Base-by-base conservation (phyloP, 2,113 vertebrate genomes). In the Ciconia stormi region DNA sequence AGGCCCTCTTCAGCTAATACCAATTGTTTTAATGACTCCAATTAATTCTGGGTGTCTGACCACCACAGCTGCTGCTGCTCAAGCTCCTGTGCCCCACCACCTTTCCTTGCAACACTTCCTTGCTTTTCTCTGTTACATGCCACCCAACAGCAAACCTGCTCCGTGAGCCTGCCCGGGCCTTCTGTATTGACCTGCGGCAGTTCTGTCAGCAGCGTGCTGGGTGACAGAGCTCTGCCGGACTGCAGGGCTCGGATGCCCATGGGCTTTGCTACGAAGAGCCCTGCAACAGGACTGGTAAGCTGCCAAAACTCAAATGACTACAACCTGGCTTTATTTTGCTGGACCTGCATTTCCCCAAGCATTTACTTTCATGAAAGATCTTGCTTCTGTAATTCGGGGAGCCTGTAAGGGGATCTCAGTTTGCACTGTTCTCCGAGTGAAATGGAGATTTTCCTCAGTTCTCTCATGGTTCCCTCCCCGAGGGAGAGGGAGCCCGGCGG, bases 181-280 rank as follows among this genome's bases (percentile, higher is more conserved):
- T 18, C 49, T 2, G 8, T 4, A 2, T 0, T 0, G 21, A 27
- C 2, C 14, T 5, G 55, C 20, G 9, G 4, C 2, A 0, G 3
- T 7, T 47, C 3, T 16, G 17, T 2, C 50, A 30, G 27, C 17
- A 11, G 2, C 7, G 13, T 16, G 50, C 61, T 6, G 30, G 47
- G 17, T 5, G 32, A 6, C 36, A 10, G 34, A 27, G 50, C 30
- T 27, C 72, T 56, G 63, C 80, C 63, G 18, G 55, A 9, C 73
- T 18, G 63, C n/a, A 16, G 46, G 26, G 29, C 27, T 32, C 34
- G 11, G 52, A 7, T 9, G 25, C 63, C 56, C 11, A 0, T 0
- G 7, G 52, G 22, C 47, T 73, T 34, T 34, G 16, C 46, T n/a
- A 10, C 27, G 2, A 30, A 22, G 34, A 72, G 25, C n/a, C 91